Evolutionary conservation across 2,888 invertebrate genomes (phyloP).

Genomic region (Eilema sororculum): DNA sequence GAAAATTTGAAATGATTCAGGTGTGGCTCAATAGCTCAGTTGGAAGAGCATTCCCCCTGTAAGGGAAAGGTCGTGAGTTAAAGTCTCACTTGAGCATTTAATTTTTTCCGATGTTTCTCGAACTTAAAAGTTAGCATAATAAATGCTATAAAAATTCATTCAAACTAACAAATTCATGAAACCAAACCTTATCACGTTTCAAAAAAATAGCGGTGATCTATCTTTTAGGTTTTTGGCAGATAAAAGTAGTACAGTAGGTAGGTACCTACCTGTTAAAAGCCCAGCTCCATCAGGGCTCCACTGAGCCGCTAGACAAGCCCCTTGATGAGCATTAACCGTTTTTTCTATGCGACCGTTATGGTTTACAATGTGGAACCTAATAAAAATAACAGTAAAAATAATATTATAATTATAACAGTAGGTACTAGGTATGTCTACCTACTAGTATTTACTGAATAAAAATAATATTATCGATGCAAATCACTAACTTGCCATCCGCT

Average conservation of each 20-base stretch:
- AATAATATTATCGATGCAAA: background rate
- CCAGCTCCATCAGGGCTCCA: slow-evolving; percentile 99
- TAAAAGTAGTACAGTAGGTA: background rate
- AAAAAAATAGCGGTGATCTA: too few relatives aligned
- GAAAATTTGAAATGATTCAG: too few relatives aligned
- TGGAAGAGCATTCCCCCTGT: too few relatives aligned
- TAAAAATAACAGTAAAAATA: background rate
- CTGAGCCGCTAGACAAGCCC: slow-evolving; percentile 94
- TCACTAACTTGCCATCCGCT: slow-evolving; percentile 91
- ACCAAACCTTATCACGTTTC: too few relatives aligned
- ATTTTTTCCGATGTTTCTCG: too few relatives aligned
- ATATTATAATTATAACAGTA: background rate
- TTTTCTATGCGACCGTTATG: slow-evolving; percentile 97
- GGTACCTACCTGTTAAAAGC: slow-evolving; percentile 92
- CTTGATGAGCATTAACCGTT: slow-evolving; percentile 96
- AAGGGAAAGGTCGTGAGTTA: too few relatives aligned
- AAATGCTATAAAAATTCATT: too few relatives aligned
- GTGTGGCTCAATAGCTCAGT: too few relatives aligned
- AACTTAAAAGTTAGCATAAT: too few relatives aligned
- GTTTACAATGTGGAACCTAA: slow-evolving; percentile 94
- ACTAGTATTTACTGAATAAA: background rate
- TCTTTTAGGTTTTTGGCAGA: too few relatives aligned
- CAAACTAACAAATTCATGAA: background rate
- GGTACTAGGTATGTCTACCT: background rate
- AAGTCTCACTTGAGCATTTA: too few relatives aligned